Evolutionary conservation across 2,113 vertebrate genomes (phyloP), one percentile per base, ranked within the genome.

Genomic region (Lonchura striata): DNA sequence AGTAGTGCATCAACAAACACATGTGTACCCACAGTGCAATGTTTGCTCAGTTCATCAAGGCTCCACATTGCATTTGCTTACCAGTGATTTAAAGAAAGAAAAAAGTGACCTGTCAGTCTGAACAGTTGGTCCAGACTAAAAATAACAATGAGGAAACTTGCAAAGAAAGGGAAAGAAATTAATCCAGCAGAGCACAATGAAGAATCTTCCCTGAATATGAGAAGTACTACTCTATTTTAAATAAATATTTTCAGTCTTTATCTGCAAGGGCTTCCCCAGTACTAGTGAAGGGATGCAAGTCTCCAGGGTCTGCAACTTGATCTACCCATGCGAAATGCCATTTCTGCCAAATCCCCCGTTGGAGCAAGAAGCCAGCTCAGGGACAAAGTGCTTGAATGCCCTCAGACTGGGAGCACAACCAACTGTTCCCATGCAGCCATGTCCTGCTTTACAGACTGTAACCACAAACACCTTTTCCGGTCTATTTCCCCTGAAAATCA

Each of bases 21-120:
- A 46, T 87, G 75, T 37, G 76, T 90, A 95, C 70, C 95, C 97
- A 97, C 97, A 97, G 98, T 97, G 97, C 97, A 97, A 94, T 92
- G 95, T 74, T 96, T 96, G 96, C 95, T 98, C 94, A 69, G 76
- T 79, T 87, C 84, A 94, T 91, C 97, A 94, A 96, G 91, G 93
- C 92, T 97, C 97, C 94, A 94, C 20, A 39, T 89, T 91, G 96
- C 95, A 88, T 95, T 95, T 76, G 95, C 95, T 88, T 64, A 92
- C 86, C 82, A 94, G 91, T 92, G 94, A 96, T n/a, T 82, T 50
- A 86, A 92, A 86, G 76, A 96, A 95, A 91, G 46, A 77, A 65
- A 80, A 90, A 95, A 97, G 95, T 93, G 91, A 96, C 91, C 86
- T 86, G 70, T 84, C 83, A 97, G 96, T 94, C 93, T 72, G 5